Evolutionary conservation across 1,140 invertebrate genomes (phyloP).

Genomic region (Wasmannia auropunctata): DNA sequence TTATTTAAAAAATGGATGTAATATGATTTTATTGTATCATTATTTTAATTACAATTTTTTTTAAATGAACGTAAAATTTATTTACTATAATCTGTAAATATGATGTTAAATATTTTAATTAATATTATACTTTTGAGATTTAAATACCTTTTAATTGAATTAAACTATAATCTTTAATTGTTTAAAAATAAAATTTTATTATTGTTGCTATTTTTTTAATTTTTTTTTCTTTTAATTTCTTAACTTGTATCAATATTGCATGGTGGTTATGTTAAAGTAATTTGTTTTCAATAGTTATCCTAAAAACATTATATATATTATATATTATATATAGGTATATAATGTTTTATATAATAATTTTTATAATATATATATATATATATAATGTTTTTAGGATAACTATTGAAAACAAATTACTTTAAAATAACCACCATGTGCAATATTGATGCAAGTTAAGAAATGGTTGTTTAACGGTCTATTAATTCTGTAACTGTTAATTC

Average conservation of each 20-base stretch:
- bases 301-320: background rate
- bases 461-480: conserved; percentile 7
- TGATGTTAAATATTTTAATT: background rate
- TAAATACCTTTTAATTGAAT: background rate
- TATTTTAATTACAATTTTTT: too few relatives aligned
- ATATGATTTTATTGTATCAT: too few relatives aligned
- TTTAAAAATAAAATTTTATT: background rate
- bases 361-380: too few relatives aligned
- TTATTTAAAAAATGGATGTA: too few relatives aligned
- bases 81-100: background rate
- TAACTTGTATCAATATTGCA: background rate
- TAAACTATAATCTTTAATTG: background rate
- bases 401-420: background rate
- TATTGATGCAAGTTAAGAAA: background rate
- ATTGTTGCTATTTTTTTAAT: background rate
- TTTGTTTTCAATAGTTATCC: background rate
- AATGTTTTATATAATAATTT: too few relatives aligned
- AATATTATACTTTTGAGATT: background rate
- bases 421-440: background rate
- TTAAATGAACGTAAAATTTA: background rate
- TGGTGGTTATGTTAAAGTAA: background rate
- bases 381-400: background rate
- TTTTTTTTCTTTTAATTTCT: background rate
- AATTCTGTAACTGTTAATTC: conserved; percentile 13
- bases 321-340: too few relatives aligned